Percentiles rank a stretch among this genome's conserved stretches.
Conservation (phyloP, 1,140 invertebrate genomes). For the Nasonia giraulti region DNA sequence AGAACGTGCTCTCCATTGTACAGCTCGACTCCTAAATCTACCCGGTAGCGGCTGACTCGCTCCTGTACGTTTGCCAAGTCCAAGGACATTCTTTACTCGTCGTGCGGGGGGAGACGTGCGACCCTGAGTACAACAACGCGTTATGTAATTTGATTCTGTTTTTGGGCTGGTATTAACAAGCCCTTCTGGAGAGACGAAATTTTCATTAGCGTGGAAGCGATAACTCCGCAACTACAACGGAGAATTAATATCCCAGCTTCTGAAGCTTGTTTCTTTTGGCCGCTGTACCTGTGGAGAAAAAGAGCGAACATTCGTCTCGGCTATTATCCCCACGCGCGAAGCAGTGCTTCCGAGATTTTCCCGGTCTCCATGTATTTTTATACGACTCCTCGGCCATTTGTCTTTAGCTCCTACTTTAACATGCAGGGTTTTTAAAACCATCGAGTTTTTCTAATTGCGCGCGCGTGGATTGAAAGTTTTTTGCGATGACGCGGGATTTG, state of each 20-base stretch:
- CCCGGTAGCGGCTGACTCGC: no score
- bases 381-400: not conserved
- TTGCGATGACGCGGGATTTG: no score
- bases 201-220: not conserved
- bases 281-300: not conserved
- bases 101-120: not conserved
- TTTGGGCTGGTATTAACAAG: not conserved
- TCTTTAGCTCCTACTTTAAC: no score
- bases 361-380: not conserved
- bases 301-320: not conserved
- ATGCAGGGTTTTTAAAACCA: no score
- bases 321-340: no score
- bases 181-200: not conserved
- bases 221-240: not conserved
- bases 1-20: no score
- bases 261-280: not conserved
- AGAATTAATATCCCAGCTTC: not conserved
- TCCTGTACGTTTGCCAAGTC: slow-evolving; percentile 21
- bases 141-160: not conserved
- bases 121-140: not conserved
- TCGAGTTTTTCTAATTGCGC: no score
- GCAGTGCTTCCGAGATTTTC: not conserved
- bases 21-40: not conserved
- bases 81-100: not conserved
- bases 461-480: no score